Conservation (phyloP, 2,888 invertebrate genomes). For the Melinaea marsaeus region DNA sequence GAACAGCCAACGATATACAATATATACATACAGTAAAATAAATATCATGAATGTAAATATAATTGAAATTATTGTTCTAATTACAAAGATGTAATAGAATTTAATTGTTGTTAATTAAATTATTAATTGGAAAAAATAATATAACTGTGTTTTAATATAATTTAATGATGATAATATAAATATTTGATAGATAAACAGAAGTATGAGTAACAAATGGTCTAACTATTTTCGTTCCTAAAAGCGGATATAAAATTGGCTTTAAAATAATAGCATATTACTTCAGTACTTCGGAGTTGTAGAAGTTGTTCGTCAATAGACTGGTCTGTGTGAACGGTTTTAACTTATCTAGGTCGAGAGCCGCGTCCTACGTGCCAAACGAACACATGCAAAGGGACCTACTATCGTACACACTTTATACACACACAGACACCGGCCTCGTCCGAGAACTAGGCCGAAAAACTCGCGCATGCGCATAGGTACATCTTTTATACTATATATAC, state of each 20-base stretch:
- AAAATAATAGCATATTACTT: not conserved
- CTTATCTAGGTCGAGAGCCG: slow-evolving; percentile 57
- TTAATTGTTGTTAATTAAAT: no score
- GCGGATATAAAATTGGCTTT: not conserved
- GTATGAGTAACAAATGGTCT: no score
- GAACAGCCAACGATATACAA: not conserved
- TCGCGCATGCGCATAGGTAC: slow-evolving; percentile 49
- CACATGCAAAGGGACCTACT: slow-evolving; percentile 39
- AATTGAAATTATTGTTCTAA: no score
- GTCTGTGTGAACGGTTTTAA: slow-evolving; percentile 35
- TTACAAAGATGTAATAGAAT: no score
- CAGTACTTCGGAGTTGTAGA: slow-evolving; percentile 3
- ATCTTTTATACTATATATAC: slow-evolving; percentile 32
- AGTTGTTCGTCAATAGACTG: slow-evolving; percentile 31
- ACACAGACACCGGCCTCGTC: slow-evolving; percentile 41
- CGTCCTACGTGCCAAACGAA: slow-evolving; percentile 57
- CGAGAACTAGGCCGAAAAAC: slow-evolving; percentile 62
- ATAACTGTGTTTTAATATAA: no score
- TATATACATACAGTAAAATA: not conserved
- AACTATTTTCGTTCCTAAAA: not conserved
- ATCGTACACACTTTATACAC: slow-evolving; percentile 35
- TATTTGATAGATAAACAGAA: no score
- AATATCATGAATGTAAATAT: not conserved
- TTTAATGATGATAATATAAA: no score
- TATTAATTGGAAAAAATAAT: no score